These are phyloP conservation scores for Cheumatopsyche charites DNA, from an alignment of 1,140 invertebrate genomes.

Conservation along the genomic window DNA sequence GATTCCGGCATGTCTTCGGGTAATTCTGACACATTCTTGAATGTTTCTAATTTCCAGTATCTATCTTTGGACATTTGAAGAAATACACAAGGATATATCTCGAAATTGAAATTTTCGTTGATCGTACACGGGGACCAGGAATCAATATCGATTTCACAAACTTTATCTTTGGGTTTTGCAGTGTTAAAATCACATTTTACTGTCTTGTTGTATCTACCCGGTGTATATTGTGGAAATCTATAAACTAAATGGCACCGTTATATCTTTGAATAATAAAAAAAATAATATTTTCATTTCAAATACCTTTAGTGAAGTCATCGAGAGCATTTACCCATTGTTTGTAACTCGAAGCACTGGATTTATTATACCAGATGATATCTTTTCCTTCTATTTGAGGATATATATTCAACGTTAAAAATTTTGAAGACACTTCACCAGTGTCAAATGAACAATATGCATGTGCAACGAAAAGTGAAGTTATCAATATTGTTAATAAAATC, in stretches of 20 bases:
- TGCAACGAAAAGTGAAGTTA: no score
- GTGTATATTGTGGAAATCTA: background rate
- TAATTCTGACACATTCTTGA: slow-evolving; percentile 66
- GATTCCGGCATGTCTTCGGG: slow-evolving; percentile 69
- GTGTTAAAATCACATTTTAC: background rate
- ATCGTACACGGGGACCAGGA: background rate
- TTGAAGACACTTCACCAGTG: background rate
- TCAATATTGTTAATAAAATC: no score
- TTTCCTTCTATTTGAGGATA: background rate
- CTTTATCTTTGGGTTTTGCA: background rate
- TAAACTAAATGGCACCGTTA: background rate
- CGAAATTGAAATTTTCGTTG: background rate
- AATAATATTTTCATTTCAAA: no score
- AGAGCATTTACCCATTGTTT: background rate
- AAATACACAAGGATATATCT: background rate
- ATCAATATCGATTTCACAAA: background rate
- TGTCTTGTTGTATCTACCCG: background rate
- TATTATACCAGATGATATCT: background rate
- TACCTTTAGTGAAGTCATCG: background rate
- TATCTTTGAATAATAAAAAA: no score
- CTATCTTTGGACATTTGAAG: slow-evolving; percentile 37
- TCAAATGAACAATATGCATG: no score
- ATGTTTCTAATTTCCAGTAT: slow-evolving; percentile 71
- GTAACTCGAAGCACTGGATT: background rate
- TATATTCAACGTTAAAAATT: background rate